Conservation (phyloP, 2,888 invertebrate genomes). For the Erannis defoliaria region DNA sequence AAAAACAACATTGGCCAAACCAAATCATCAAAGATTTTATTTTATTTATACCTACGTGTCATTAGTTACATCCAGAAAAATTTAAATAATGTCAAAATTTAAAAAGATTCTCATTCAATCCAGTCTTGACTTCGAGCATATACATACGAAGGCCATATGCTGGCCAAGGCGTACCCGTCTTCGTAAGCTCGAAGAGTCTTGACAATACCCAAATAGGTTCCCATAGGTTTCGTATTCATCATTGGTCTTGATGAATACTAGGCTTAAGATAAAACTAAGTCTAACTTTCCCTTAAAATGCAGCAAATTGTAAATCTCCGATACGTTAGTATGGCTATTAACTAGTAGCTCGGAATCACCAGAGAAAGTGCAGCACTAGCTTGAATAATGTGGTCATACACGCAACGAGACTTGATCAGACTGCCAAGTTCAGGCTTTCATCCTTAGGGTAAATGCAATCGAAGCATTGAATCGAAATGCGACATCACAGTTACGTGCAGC, state of each 20-base stretch:
- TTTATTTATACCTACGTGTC: no score
- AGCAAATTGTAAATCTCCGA: constrained; percentile 20
- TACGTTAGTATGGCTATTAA: constrained; percentile 43
- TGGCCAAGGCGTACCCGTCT: no score
- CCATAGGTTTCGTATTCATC: no score
- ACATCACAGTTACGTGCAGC: neutral
- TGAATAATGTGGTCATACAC: constrained; percentile 60
- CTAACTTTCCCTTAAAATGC: constrained; percentile 21
- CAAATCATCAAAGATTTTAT: no score
- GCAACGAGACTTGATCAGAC: constrained; percentile 55
- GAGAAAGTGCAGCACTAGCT: constrained; percentile 64
- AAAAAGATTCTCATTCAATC: no score
- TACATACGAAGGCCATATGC: no score
- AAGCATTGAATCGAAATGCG: constrained; percentile 4
- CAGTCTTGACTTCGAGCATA: no score
- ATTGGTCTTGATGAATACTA: neutral
- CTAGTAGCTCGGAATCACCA: constrained; percentile 52
- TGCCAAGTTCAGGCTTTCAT: constrained; percentile 55
- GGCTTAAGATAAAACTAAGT: neutral
- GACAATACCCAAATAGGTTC: no score
- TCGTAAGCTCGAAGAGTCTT: no score
- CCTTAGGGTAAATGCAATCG: constrained; percentile 45
- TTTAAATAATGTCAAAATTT: no score
- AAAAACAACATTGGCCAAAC: no score
- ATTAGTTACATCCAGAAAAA: no score